Evolutionary conservation across 2,888 invertebrate species (phyloP).

Genomic region (Xanthostigma xanthostigma): DNA sequence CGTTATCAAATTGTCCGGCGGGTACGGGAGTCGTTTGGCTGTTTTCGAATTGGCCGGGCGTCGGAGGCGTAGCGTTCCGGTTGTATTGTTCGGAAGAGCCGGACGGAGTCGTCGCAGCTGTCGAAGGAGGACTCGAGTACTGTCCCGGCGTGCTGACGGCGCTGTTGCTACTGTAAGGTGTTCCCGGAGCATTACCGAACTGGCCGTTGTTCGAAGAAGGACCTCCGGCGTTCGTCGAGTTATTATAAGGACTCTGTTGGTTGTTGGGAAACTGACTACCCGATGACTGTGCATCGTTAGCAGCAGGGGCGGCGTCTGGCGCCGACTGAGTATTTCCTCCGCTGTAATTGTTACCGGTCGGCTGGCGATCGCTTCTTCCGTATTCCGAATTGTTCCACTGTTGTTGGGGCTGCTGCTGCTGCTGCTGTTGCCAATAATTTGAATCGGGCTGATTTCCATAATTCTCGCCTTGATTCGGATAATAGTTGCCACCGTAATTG

Average conservation of each 20-base stretch:
- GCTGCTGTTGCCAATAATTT: slow-evolving; percentile 7
- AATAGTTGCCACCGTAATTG: slow-evolving; percentile 16
- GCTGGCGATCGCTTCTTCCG: too few species aligned
- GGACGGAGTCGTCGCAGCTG: slow-evolving; percentile 17
- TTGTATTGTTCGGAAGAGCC: slow-evolving; percentile 22
- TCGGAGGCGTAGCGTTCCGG: slow-evolving; percentile 22
- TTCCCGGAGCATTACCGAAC: background rate
- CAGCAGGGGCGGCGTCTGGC: too few species aligned
- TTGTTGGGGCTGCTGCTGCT: slow-evolving; percentile 4
- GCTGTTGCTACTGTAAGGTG: background rate
- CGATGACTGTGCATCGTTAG: too few species aligned
- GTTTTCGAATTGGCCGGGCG: slow-evolving; percentile 22
- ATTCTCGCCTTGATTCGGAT: slow-evolving; percentile 19
- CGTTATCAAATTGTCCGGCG: too few species aligned
- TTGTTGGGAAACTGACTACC: slow-evolving; percentile 5
- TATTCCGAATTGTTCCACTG: background rate
- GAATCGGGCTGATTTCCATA: slow-evolving; percentile 15
- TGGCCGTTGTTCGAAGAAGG: slow-evolving; percentile 6
- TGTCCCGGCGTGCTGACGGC: background rate
- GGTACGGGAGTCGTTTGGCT: slow-evolving; percentile 5
- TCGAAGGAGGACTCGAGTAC: background rate
- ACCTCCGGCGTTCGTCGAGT: slow-evolving; percentile 11
- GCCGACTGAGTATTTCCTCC: too few species aligned
- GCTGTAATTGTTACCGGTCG: too few species aligned
- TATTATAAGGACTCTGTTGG: slow-evolving; percentile 15